Conservation (phyloP, 2,113 vertebrate genomes). For the Kobus ellipsiprymnus region DNA sequence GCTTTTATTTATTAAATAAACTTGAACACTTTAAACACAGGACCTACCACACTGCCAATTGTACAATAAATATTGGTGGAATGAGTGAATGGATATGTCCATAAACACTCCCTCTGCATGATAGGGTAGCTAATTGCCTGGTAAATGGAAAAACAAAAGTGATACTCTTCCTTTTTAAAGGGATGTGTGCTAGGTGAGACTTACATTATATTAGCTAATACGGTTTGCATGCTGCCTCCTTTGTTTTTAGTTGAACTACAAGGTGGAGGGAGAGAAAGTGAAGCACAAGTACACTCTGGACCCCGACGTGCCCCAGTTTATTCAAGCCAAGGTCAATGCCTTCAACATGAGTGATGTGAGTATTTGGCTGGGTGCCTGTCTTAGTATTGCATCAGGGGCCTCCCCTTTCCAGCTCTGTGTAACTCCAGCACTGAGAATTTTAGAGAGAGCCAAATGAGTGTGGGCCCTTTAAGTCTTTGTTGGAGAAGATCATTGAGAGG, state of each 20-base stretch:
- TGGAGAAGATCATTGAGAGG: not conserved
- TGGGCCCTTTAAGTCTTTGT: not conserved
- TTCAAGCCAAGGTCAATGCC: conserved; percentile 84
- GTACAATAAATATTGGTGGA: not conserved
- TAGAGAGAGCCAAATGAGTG: not conserved
- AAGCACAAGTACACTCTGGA: conserved; percentile 83
- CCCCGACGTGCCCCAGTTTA: conserved; percentile 80
- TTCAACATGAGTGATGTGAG: conserved; percentile 84
- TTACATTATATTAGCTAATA: not conserved
- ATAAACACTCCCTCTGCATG: not conserved
- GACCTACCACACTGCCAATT: not conserved
- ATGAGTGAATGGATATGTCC: not conserved
- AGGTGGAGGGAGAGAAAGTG: conserved; percentile 80
- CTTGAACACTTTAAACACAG: not conserved
- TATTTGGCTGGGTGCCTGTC: not conserved
- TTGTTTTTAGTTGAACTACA: conserved; percentile 78
- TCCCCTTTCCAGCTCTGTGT: not conserved
- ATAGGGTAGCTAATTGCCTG: not conserved
- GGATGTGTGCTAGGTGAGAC: not conserved
- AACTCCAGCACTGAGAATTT: not conserved
- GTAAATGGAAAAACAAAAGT: not conserved
- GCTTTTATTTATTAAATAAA: not conserved
- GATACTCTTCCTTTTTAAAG: not conserved
- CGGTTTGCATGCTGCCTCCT: not conserved
- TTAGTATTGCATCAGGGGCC: not conserved